These are phyloP conservation scores for Zosterops lateralis DNA, from an alignment of 2,113 vertebrate species.

Conservation along the genomic window DNA sequence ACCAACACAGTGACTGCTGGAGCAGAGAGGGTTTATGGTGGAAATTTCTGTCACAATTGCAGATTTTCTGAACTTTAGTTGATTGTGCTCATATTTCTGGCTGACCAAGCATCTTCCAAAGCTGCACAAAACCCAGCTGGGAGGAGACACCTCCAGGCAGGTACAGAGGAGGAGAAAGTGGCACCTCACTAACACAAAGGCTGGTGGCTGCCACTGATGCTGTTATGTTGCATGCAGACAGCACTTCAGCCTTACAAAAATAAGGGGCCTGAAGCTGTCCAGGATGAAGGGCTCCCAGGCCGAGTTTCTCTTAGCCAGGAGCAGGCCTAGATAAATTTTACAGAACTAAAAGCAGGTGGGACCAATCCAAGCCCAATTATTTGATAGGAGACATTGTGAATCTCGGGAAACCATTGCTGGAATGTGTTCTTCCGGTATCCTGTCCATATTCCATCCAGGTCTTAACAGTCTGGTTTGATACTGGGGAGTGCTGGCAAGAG, in stretches of 20 bases:
- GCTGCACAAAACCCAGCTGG: accelerated
- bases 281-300: background rate
- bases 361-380: background rate
- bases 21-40: background rate
- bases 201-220: background rate
- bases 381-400: background rate
- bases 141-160: background rate
- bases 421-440: background rate
- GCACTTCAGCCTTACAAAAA: background rate
- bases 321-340: background rate
- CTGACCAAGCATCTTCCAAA: background rate
- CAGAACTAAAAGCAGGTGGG: background rate
- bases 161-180: background rate
- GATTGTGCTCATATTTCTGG: accelerated
- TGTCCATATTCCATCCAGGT: background rate
- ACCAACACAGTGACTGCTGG: background rate
- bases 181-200: accelerated
- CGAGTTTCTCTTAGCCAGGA: background rate
- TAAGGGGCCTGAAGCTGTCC: background rate
- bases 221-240: background rate
- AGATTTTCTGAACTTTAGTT: background rate
- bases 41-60: background rate
- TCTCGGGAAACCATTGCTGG: background rate
- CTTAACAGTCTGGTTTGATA: background rate
- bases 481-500: too few relatives aligned